Base-by-base conservation (phyloP, 2,113 vertebrate species). In the Callipepla californica region DNA sequence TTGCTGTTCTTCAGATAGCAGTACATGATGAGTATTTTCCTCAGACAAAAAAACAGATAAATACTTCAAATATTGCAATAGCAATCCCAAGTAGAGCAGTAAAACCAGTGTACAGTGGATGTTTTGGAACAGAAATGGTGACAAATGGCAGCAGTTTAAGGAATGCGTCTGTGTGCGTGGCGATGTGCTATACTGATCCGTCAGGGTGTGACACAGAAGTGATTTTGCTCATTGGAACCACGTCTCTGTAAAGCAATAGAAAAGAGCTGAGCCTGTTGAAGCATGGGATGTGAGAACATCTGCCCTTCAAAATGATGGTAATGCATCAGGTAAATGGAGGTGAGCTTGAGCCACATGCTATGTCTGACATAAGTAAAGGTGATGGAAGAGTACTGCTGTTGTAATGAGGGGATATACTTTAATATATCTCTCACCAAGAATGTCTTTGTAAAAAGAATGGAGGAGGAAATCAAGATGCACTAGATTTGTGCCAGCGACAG, bases 291-390 rank as follows among this genome's bases (percentile, higher is more conserved):
- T 91, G 91, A 91, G 91, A 95, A 85, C 85, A 94, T 90, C 91
- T 95, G 94, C 94, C 94, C 89, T 94, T 95, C 92, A 95, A 95
- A 95, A 95, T 48, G 61, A 83, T 87, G 89, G 85, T 80, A 94
- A 96, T 96, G 94, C 89, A 93, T 96, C 93, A 94, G 94, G 87
- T 90, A 96, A 95, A 96, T 94, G 82, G 93, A 94, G 87, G 93
- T 78, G 73, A 94, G 82, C 57, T 94, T 85, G 73, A 91, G 73
- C 87, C 23, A 36, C 82, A 28, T 75, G 68, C 68, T 92, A 65
- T 61, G 85, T 85, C 94, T 94, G 76, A 94, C 85, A 94, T 85
- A 96, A 85, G 89, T 94, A 92, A 93, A 95, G 78, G 72, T 80
- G 79, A 92, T 94, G 85, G 91, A 93, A 89, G 86, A 90, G n/a